Percentiles rank a stretch among this genome's conserved stretches.
Evolutionary conservation across 2,113 vertebrate genomes (phyloP).

Genomic region (Tetraodon nigroviridis): DNA sequence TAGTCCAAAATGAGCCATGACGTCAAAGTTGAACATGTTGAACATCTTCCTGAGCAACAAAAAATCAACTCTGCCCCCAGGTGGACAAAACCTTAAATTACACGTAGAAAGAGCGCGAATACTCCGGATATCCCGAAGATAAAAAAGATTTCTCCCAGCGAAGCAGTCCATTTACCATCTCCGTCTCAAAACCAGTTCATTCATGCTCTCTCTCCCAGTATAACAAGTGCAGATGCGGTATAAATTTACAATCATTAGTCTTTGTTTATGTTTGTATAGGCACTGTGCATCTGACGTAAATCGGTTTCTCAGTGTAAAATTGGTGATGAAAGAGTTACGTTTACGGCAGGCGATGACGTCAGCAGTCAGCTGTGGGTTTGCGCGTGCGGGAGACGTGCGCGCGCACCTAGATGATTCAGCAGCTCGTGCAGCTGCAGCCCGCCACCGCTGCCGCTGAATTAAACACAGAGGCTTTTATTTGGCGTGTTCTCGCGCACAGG

Average conservation of each 20-base stretch:
- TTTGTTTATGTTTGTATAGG: too few relatives aligned
- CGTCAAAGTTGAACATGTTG: too few relatives aligned
- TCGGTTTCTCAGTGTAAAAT: not conserved
- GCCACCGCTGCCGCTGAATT: not conserved
- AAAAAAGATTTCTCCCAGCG: too few relatives aligned
- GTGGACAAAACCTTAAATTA: constrained; percentile 9
- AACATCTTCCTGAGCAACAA: not conserved
- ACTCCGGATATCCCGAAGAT: too few relatives aligned
- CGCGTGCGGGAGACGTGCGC: not conserved
- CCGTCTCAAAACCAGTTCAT: too few relatives aligned
- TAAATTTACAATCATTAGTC: too few relatives aligned
- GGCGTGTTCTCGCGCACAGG: fast-evolving
- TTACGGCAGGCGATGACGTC: constrained; percentile 51
- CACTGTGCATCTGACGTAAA: too few relatives aligned
- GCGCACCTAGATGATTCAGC: constrained; percentile 53
- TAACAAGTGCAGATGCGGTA: too few relatives aligned
- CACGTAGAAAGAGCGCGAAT: not conserved
- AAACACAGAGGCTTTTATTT: constrained; percentile 3
- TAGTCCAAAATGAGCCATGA: too few relatives aligned
- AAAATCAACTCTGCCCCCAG: constrained; percentile 18
- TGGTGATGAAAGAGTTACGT: constrained; percentile 40
- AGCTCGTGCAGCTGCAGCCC: constrained; percentile 22
- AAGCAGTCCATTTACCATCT: too few relatives aligned
- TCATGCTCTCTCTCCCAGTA: too few relatives aligned
- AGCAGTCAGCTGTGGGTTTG: constrained; percentile 52